A percentile compares a stretch with the other conserved stretches of the same genome.
These are phyloP conservation scores for Polyommatus icarus DNA, from an alignment of 2,888 invertebrate species.

Conservation along the genomic window DNA sequence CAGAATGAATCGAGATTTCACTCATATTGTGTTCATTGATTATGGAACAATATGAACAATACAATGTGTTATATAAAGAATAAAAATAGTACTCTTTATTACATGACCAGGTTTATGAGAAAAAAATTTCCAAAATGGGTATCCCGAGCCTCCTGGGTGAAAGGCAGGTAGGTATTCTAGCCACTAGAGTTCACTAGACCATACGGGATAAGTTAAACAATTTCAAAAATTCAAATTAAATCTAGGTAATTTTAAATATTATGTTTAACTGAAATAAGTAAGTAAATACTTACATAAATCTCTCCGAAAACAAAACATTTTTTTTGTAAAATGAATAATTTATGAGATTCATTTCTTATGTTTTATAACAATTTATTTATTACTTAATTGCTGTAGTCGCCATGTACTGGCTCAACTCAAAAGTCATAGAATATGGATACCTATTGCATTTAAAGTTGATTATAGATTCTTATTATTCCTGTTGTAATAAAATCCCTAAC, in stretches of 20 bases:
- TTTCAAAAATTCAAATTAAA: neutral
- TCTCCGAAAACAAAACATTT: too few species aligned
- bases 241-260: too few species aligned
- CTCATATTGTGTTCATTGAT: constrained; percentile 27
- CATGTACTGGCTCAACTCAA: too few species aligned
- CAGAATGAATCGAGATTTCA: constrained; percentile 23
- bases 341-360: too few species aligned
- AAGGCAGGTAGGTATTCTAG: constrained; percentile 84
- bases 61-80: constrained; percentile 5
- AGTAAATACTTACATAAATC: too few species aligned
- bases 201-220: constrained; percentile 66
- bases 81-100: neutral
- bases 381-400: too few species aligned
- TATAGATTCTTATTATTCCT: neutral
- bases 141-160: constrained; percentile 86
- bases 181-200: constrained; percentile 87
- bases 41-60: neutral
- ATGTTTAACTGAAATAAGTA: too few species aligned
- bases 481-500: neutral
- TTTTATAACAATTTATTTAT: too few species aligned
- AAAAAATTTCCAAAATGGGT: neutral
- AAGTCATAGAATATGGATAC: too few species aligned
- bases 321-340: too few species aligned
- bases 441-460: neutral
- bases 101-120: neutral